A percentile compares a stretch with the other conserved stretches of the same genome.
Evolutionary conservation across 2,888 invertebrate species (phyloP).

Genomic region (Lamproptera curius): DNA sequence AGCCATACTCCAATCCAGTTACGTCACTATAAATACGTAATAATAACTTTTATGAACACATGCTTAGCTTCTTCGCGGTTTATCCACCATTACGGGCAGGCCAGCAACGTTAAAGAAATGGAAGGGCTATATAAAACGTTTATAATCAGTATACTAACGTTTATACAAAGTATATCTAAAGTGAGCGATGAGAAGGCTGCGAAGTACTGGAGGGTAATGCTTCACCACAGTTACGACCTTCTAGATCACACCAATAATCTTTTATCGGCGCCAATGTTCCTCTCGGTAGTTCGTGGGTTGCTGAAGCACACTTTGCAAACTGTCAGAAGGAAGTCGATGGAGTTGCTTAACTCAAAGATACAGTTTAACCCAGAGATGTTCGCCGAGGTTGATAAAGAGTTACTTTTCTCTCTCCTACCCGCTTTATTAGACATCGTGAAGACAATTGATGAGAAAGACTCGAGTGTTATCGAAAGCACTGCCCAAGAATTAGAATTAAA

Average conservation of each 20-base stretch:
- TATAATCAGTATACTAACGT: conserved; percentile 82
- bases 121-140: conserved; percentile 82
- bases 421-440: conserved; percentile 80
- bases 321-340: conserved; percentile 89
- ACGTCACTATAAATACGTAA: conserved; percentile 89
- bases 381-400: conserved; percentile 62
- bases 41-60: conserved; percentile 84
- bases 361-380: conserved; percentile 82
- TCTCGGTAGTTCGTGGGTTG: conserved; percentile 86
- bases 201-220: conserved; percentile 90
- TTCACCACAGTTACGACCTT: conserved; percentile 88
- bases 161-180: conserved; percentile 82
- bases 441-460: conserved; percentile 62
- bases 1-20: conserved; percentile 85
- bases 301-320: conserved; percentile 83
- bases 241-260: conserved; percentile 89
- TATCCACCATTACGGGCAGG: conserved; percentile 80
- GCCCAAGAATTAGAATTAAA: conserved; percentile 81
- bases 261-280: conserved; percentile 87
- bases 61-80: conserved; percentile 84
- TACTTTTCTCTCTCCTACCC: conserved; percentile 79
- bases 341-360: conserved; percentile 89
- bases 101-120: conserved; percentile 68
- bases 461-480: conserved; percentile 41
- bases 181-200: conserved; percentile 80